A percentile compares a stretch with the other conserved stretches of the same genome.
phyloP scores from a whole-genome alignment of 2,888 invertebrate genomes.

The Anticlea derivata region DNA sequence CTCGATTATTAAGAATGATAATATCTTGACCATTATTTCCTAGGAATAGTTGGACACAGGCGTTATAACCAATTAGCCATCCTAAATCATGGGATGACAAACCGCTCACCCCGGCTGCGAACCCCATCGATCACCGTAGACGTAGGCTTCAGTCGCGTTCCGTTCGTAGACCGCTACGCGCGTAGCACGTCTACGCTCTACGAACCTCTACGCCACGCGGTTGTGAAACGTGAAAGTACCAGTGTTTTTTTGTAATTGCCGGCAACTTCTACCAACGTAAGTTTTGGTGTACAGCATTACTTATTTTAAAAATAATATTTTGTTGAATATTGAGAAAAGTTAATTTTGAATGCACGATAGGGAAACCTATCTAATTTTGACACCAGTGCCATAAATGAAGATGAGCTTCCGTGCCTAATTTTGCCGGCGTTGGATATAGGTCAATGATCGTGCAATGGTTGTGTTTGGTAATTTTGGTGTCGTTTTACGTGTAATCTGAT shows the following conservation, averaged over 20 bases:
- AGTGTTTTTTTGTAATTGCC: slow-evolving; percentile 41
- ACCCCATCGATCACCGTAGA: slow-evolving; percentile 52
- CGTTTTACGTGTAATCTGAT: neutral
- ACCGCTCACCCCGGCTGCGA: slow-evolving; percentile 36
- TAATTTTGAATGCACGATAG: neutral
- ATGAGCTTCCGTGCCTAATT: slow-evolving; percentile 18
- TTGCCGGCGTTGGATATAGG: slow-evolving; percentile 24
- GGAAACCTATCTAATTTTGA: neutral
- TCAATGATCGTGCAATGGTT: slow-evolving; percentile 28
- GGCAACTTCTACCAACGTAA: slow-evolving; percentile 17
- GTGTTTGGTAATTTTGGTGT: slow-evolving; percentile 10
- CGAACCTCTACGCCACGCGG: slow-evolving; percentile 29
- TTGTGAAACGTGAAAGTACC: slow-evolving; percentile 37
- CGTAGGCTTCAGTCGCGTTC: slow-evolving; percentile 59
- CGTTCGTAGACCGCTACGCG: slow-evolving; percentile 63
- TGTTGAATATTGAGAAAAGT: neutral
- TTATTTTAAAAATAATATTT: too few species aligned
- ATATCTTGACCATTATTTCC: too few species aligned
- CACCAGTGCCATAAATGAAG: neutral
- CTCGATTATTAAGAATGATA: too few species aligned
- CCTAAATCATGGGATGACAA: slow-evolving; percentile 39
- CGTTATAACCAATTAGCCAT: slow-evolving; percentile 30
- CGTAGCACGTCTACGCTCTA: slow-evolving; percentile 48
- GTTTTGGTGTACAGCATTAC: slow-evolving; percentile 1
- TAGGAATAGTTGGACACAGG: neutral